These are phyloP conservation scores for Tenebrio molitor DNA, from an alignment of 1,140 invertebrate species.

Conservation along the genomic window DNA sequence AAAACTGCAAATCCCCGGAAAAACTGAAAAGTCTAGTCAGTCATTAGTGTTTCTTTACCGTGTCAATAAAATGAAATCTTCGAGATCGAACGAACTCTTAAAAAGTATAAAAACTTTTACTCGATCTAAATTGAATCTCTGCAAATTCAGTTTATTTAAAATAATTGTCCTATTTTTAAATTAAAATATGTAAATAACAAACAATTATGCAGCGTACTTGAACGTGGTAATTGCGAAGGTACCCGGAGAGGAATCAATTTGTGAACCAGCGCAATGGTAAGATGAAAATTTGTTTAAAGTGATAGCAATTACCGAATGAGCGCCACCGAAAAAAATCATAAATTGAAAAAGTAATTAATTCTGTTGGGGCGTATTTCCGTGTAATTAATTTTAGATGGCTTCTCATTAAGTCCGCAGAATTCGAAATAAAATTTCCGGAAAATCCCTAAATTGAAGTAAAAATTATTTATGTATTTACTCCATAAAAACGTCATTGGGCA, in stretches of 20 bases:
- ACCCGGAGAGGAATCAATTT: background rate
- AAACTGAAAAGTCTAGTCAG: constrained; percentile 18
- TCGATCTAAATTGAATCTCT: background rate
- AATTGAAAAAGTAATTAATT: constrained; percentile 28
- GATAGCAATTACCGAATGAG: constrained; percentile 1
- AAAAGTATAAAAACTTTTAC: constrained; percentile 11
- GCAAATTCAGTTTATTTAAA: background rate
- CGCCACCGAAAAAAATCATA: background rate
- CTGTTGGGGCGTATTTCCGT: background rate
- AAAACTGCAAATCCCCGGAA: constrained; percentile 19
- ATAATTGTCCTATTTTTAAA: no score
- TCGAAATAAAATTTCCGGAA: constrained; percentile 1
- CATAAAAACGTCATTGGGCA: no score
- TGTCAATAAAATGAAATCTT: background rate
- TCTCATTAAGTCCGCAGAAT: background rate
- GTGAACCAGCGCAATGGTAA: background rate
- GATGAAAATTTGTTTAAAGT: background rate
- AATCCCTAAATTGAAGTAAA: background rate
- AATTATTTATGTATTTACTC: background rate
- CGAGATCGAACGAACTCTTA: no score
- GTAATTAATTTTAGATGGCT: constrained; percentile 8
- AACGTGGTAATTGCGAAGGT: background rate
- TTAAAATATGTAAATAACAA: background rate
- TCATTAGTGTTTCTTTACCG: constrained; percentile 22
- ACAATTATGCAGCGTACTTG: no score